Evolutionary conservation across 1,140 invertebrate species (phyloP), one percentile per base, ranked within the genome.

Genomic region (Brachionus calyciflorus): DNA sequence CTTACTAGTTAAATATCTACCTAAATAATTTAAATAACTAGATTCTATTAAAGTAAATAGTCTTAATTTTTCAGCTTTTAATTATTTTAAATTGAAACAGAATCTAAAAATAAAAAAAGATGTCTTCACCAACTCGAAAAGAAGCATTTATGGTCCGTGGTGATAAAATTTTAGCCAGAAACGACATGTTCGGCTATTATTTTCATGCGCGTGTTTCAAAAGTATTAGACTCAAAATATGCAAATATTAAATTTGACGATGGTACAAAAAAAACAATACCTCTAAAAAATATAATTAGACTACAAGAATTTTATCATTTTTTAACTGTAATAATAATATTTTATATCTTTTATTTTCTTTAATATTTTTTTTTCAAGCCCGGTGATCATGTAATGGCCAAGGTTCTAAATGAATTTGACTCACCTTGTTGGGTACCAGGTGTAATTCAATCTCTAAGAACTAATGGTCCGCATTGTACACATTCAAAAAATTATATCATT

Each of bases 201-300:
- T 70, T 49, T 48, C 44, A 37, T 12, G 65, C 65, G 17, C 41
- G 48, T 24, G 41, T 70, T 26, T 49, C 41, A 3, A 44, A 46
- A 70, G 28, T 70, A 17, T 48, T 46, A 0, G 65, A 70, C n/a
- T 44, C 65, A 2, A 26, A 51, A n/a, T 51, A 70, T 19, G 65
- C 65, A n/a, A 51, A 44, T 12, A 46, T 70, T 14, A 70, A 70
- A 70, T 70, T 70, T 51, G 65, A 70, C 7, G 48, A 70, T 26
- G 65, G 65, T 4, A 48, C 65, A 21, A 10, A 14, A 51, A 48
- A 70, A 10, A 28, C 41, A n/a, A 51, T 51, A 17, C 19, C 65
- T 2, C 21, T 26, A 7, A 48, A 51, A 14, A 0, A 70, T 33
- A 21, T 70, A 10, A 70, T 70, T 17, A 70, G 33, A 33, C 21